Conservation (phyloP, 2,888 invertebrate species). For the Spodoptera littoralis region DNA sequence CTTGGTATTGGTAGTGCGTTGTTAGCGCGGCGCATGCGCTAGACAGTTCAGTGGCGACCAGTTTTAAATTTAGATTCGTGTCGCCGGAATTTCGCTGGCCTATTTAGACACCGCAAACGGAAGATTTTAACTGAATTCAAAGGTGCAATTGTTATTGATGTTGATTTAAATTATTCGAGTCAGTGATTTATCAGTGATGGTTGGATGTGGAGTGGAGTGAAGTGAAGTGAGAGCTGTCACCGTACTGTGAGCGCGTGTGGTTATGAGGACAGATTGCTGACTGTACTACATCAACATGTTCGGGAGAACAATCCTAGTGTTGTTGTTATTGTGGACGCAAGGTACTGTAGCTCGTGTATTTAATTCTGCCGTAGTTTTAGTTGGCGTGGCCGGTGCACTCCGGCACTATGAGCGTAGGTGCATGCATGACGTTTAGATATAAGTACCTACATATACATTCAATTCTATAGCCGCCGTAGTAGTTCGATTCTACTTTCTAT, state of each 20-base stretch:
- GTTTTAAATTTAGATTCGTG: constrained; percentile 85
- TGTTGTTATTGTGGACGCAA: constrained; percentile 72
- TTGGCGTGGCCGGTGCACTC: constrained; percentile 11
- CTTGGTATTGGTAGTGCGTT: constrained; percentile 69
- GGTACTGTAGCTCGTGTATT: constrained; percentile 61
- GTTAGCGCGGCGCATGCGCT: constrained; percentile 79
- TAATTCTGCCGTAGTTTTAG: constrained; percentile 14
- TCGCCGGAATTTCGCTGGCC: constrained; percentile 79
- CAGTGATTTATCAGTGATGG: constrained; percentile 57
- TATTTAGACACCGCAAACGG: constrained; percentile 78
- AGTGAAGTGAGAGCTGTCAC: constrained; percentile 49
- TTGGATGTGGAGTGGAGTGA: constrained; percentile 53
- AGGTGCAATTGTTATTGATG: constrained; percentile 62
- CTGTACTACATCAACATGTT: constrained; percentile 65
- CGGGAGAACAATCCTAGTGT: constrained; percentile 62
- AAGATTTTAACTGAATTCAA: constrained; percentile 69
- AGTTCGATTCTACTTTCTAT: constrained; percentile 29
- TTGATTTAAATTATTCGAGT: constrained; percentile 47
- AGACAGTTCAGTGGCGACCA: constrained; percentile 69
- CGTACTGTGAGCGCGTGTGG: constrained; percentile 59
- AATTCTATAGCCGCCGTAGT: not conserved
- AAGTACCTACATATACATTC: not conserved
- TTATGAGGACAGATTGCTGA: constrained; percentile 53
- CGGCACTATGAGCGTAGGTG: constrained; percentile 19
- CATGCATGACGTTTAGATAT: constrained; percentile 5